phyloP scores from a whole-genome alignment of 2,797 vertebrate genomes.

The Vipera ursinii region DNA sequence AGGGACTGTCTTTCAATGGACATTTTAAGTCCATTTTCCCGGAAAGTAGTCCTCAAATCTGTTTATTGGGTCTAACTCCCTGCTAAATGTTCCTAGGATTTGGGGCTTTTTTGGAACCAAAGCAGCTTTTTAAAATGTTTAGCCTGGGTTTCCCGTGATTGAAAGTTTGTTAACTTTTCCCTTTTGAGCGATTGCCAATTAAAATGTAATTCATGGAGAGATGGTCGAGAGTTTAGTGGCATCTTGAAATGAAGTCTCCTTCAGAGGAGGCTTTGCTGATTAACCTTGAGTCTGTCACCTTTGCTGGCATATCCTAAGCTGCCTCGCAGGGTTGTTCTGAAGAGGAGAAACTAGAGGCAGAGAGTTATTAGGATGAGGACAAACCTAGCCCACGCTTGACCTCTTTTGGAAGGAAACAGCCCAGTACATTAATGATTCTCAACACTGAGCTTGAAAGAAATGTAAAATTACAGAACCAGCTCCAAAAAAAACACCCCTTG shows the following conservation, averaged over 20 bases:
- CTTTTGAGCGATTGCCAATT: neutral
- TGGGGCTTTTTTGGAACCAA: accelerated
- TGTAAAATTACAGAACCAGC: neutral
- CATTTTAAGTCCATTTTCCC: neutral
- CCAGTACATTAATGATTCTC: neutral
- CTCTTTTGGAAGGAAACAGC: neutral
- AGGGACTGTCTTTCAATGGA: neutral
- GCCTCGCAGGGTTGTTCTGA: neutral
- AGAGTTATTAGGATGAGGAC: neutral
- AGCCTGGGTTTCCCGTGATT: neutral
- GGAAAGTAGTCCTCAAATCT: neutral
- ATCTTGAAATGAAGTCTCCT: neutral
- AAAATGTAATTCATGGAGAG: neutral
- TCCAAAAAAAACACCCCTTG: neutral
- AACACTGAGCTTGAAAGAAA: neutral
- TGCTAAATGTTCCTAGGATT: neutral
- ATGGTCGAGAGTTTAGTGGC: neutral
- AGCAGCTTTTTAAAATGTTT: neutral
- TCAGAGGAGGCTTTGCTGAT: neutral
- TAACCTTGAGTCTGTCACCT: neutral
- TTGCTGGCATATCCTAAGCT: neutral
- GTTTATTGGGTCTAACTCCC: neutral
- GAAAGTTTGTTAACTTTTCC: neutral
- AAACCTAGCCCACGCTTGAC: neutral
- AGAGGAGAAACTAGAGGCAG: neutral